Base-by-base conservation (phyloP, 64 coral and sea anemone genomes). In the Pocillopora verrucosa region DNA sequence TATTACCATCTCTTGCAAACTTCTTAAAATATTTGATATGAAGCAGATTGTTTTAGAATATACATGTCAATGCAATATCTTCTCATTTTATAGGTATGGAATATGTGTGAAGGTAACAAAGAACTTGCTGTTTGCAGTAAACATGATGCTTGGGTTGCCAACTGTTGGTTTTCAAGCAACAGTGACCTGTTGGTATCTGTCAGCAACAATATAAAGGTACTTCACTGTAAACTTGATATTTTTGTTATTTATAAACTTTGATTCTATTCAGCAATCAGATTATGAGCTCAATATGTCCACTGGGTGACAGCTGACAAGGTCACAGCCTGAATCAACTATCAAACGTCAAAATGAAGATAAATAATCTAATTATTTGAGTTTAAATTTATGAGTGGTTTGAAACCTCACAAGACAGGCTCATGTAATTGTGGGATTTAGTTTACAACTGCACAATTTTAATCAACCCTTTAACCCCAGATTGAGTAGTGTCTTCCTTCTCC, bases 181-280 rank as follows among this genome's bases (percentile, higher is more conserved):
- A 78, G 87, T 16, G 34, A 89, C 10, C 75, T 89, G 51, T 65
- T 98, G 13, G 96, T 98, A 17, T 95, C 96, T 56, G 90, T 95
- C 13, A 95, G 96, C 74, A 94, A 98, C 61, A 98, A 95, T 78
- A 89, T 98, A 56, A 89, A 95, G 90, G 96, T 98, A 76, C 80
- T 38, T 74, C 1, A 1, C 36, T 38, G 12, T 56, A 5, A 17
- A 73, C 45, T 25, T 56, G 19, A 25, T 70, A 70, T 70, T 67
- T 19, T 67, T 20, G 10, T 20, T 20, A 16, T 67, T 67, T 17
- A 67, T 16, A 67, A 13, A 67, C 17, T 22, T 51, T 51, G 7
- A 51, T 51, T 51, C 41, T 7, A 51, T 51, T 51, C 7, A 51
- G 7, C 41, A 3, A 51, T 51, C 41, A 51, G 41, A 51, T 51